Percentiles rank a stretch among this genome's conserved stretches.
Conservation (phyloP, 2,797 vertebrate genomes). For the Enteromius unitaeniatus region DNA sequence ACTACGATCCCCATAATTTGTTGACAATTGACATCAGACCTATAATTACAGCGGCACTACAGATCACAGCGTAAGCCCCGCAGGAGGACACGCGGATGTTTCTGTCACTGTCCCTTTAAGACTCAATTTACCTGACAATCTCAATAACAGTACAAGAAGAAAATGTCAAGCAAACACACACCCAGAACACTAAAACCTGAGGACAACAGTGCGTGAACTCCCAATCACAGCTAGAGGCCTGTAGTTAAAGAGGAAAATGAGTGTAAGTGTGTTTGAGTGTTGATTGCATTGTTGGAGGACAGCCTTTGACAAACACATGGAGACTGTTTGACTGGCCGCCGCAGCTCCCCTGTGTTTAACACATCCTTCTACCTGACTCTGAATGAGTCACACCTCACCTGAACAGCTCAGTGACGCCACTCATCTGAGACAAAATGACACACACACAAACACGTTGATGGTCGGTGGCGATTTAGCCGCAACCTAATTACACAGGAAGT, state of each 20-base stretch:
- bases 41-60: slow-evolving; percentile 55
- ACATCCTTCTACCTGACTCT: slow-evolving; percentile 51
- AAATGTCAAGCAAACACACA: slow-evolving; percentile 30
- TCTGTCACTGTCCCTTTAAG: slow-evolving; percentile 53
- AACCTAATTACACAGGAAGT: slow-evolving; percentile 72
- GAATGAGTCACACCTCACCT: slow-evolving; percentile 53
- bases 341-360: slow-evolving; percentile 57
- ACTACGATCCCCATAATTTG: slow-evolving; percentile 59
- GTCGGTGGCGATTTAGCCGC: slow-evolving; percentile 53
- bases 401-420: slow-evolving; percentile 40
- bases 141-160: slow-evolving; percentile 31
- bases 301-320: slow-evolving; percentile 69
- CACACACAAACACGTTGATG: slow-evolving; percentile 44
- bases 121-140: slow-evolving; percentile 48
- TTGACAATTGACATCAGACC: slow-evolving; percentile 54
- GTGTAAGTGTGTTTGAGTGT: slow-evolving; percentile 51
- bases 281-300: slow-evolving; percentile 58
- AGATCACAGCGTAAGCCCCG: slow-evolving; percentile 8
- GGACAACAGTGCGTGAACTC: slow-evolving; percentile 15
- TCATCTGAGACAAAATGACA: slow-evolving; percentile 41
- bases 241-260: slow-evolving; percentile 15
- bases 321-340: slow-evolving; percentile 58
- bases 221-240: slow-evolving; percentile 5
- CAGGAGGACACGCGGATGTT: slow-evolving; percentile 29
- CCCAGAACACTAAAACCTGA: slow-evolving; percentile 5